Conservation (phyloP, 2,888 invertebrate genomes). For the Andrena fulva region DNA sequence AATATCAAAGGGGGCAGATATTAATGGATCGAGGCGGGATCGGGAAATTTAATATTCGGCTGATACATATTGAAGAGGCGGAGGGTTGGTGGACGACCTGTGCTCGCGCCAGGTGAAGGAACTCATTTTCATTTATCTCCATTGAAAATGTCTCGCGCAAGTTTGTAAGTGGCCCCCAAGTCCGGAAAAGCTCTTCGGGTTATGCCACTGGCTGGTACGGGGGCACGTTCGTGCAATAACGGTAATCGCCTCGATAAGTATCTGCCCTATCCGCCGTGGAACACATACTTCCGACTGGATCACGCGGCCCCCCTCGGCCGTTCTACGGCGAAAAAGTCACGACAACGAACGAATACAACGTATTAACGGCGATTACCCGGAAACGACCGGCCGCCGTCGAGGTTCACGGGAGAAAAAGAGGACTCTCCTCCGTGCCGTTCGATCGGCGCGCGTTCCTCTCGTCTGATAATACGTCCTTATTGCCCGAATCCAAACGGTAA, state of each 20-base stretch:
- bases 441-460: neutral
- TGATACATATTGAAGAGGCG: slow-evolving; percentile 36
- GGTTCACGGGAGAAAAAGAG: neutral
- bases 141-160: slow-evolving; percentile 69
- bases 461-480: neutral
- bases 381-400: slow-evolving; percentile 18
- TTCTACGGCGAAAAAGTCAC: slow-evolving; percentile 58
- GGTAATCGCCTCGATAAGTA: slow-evolving; percentile 73
- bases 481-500: neutral
- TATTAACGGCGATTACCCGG: slow-evolving; percentile 62
- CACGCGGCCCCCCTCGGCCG: slow-evolving; percentile 43
- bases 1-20: neutral
- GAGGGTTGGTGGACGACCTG: neutral
- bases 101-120: slow-evolving; percentile 47
- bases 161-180: slow-evolving; percentile 66
- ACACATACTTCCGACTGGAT: slow-evolving; percentile 64
- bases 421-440: neutral
- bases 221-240: slow-evolving; percentile 73
- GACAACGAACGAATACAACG: slow-evolving; percentile 62
- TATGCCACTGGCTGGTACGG: slow-evolving; percentile 71
- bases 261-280: slow-evolving; percentile 56
- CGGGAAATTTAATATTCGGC: slow-evolving; percentile 48
- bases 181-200: slow-evolving; percentile 69
- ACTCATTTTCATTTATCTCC: slow-evolving; percentile 70
- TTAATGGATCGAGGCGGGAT: slow-evolving; percentile 19